Percentiles rank a stretch among this genome's conserved stretches.
Evolutionary conservation across 2,113 vertebrate genomes (phyloP).

Genomic region (Cottus gobio): DNA sequence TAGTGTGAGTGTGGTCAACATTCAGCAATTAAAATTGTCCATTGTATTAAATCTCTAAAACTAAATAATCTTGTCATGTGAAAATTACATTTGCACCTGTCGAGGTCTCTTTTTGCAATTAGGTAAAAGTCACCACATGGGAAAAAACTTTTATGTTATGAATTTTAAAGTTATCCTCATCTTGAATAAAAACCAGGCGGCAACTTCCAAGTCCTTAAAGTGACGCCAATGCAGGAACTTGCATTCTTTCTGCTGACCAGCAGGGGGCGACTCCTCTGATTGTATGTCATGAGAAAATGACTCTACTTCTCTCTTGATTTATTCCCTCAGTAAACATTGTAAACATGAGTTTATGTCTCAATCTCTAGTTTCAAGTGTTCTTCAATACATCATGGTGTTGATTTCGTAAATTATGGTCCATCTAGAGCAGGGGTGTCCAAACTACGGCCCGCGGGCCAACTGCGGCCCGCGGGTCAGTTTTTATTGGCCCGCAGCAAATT

Average conservation of each 20-base stretch:
- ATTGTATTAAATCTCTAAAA: background rate
- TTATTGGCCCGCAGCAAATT: no score
- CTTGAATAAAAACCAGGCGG: background rate
- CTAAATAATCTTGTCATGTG: background rate
- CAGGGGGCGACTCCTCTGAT: background rate
- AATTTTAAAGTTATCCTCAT: background rate
- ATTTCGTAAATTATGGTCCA: no score
- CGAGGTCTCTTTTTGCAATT: background rate
- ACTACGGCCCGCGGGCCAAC: no score
- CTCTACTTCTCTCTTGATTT: background rate
- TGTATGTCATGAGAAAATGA: background rate
- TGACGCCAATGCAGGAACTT: background rate
- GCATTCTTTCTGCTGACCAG: no score
- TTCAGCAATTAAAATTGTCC: background rate
- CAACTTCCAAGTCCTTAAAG: background rate
- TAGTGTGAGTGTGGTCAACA: background rate
- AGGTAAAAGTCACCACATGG: background rate
- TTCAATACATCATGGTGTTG: no score
- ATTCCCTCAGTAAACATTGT: no score
- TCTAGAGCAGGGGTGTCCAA: no score
- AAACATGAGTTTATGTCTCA: no score
- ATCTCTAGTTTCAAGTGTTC: no score
- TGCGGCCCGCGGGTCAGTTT: no score
- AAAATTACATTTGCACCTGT: background rate
- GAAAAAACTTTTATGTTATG: background rate